phyloP scores from a whole-genome alignment of 1,140 invertebrate species.

The Neodiprion lecontei region DNA sequence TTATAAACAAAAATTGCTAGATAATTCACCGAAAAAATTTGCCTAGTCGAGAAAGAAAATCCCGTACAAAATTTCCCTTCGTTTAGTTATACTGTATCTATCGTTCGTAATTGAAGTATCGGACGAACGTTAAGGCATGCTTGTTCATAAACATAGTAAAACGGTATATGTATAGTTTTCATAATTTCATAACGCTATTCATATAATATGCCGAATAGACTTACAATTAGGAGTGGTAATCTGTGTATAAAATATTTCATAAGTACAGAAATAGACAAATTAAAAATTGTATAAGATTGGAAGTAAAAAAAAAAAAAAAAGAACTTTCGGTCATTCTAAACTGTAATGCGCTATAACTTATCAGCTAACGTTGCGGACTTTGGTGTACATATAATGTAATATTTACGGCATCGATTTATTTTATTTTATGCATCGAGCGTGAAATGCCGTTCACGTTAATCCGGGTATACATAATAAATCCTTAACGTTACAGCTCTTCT shows the following conservation, averaged over 20 bases:
- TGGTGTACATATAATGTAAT: no score
- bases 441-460: background rate
- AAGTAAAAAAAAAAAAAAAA: no score
- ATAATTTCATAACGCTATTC: no score
- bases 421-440: background rate
- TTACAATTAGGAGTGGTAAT: background rate
- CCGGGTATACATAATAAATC: background rate
- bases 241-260: background rate
- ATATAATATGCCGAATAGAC: no score
- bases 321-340: no score
- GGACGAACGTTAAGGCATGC: background rate
- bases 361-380: no score
- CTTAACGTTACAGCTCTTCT: constrained; percentile 79
- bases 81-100: background rate
- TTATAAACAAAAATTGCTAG: no score
- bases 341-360: no score
- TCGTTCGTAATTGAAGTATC: background rate
- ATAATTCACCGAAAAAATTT: no score
- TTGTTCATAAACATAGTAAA: background rate
- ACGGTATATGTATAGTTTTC: no score
- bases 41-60: background rate
- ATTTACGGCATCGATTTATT: background rate
- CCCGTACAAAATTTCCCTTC: background rate
- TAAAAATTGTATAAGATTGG: no score
- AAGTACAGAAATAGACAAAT: no score